These are phyloP conservation scores for Bedellia somnulentella DNA, from an alignment of 2,888 invertebrate species.

Conservation along the genomic window DNA sequence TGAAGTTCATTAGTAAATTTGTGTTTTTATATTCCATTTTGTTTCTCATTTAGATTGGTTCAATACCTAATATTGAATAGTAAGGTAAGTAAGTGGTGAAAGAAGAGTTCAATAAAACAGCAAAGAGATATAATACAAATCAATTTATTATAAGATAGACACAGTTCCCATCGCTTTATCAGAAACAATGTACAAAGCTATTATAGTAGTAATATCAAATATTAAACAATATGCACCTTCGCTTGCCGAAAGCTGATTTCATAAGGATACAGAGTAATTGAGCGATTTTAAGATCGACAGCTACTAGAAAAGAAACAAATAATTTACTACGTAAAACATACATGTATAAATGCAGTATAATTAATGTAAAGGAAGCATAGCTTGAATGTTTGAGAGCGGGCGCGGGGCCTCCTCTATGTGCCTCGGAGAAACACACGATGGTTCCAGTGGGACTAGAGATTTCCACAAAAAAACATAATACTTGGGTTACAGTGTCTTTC, in stretches of 20 bases:
- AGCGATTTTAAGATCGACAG: constrained; percentile 57
- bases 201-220: constrained; percentile 65
- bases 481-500: constrained; percentile 67
- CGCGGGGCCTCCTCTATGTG: too few relatives aligned
- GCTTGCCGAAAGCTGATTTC: constrained; percentile 57
- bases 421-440: too few relatives aligned
- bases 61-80: too few relatives aligned
- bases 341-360: constrained; percentile 51
- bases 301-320: constrained; percentile 48
- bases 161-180: constrained; percentile 72
- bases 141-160: constrained; percentile 71
- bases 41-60: too few relatives aligned
- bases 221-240: constrained; percentile 62
- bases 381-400: constrained; percentile 26
- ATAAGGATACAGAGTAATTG: constrained; percentile 57
- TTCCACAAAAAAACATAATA: constrained; percentile 62
- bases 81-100: too few relatives aligned
- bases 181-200: constrained; percentile 73
- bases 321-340: constrained; percentile 47
- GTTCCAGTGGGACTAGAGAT: constrained; percentile 70
- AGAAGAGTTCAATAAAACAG: constrained; percentile 9
- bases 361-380: constrained; percentile 54
- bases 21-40: constrained; percentile 15
- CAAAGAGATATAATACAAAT: constrained; percentile 67
- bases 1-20: constrained; percentile 49